Conservation (phyloP, 2,888 invertebrate species). For the Stegophylla sp. region DNA sequence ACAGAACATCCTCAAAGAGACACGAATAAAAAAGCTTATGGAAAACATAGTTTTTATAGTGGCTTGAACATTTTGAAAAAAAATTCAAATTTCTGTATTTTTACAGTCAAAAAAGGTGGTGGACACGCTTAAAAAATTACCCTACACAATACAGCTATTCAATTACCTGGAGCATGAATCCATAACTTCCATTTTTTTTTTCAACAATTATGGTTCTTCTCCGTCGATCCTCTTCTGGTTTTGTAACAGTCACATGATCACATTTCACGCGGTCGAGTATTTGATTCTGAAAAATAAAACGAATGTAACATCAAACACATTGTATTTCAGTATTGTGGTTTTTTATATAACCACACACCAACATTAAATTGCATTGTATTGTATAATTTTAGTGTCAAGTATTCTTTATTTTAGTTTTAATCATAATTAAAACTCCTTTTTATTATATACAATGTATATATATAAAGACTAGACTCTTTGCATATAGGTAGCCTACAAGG, state of each 20-base stretch:
- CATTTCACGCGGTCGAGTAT: conserved; percentile 76
- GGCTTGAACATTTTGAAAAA: no score
- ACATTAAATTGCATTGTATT: background rate
- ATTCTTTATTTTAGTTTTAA: background rate
- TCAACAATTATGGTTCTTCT: conserved; percentile 91
- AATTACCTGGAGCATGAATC: conserved; percentile 90
- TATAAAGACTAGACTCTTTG: no score
- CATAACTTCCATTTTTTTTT: conserved; percentile 87
- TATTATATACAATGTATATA: background rate
- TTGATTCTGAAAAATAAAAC: conserved; percentile 66
- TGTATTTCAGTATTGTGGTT: background rate
- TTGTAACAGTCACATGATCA: conserved; percentile 74
- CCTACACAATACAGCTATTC: no score
- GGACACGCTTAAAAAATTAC: no score
- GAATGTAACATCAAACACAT: background rate
- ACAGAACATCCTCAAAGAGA: no score
- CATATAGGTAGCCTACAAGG: no score
- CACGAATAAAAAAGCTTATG: no score
- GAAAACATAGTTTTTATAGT: no score
- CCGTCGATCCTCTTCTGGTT: conserved; percentile 84
- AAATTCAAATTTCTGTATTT: no score
- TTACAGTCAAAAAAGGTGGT: no score
- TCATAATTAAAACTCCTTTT: background rate
- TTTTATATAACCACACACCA: background rate
- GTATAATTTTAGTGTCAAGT: background rate